Evolutionary conservation across 2,113 vertebrate species (phyloP).

Genomic region (Acrocephalus kingi): DNA sequence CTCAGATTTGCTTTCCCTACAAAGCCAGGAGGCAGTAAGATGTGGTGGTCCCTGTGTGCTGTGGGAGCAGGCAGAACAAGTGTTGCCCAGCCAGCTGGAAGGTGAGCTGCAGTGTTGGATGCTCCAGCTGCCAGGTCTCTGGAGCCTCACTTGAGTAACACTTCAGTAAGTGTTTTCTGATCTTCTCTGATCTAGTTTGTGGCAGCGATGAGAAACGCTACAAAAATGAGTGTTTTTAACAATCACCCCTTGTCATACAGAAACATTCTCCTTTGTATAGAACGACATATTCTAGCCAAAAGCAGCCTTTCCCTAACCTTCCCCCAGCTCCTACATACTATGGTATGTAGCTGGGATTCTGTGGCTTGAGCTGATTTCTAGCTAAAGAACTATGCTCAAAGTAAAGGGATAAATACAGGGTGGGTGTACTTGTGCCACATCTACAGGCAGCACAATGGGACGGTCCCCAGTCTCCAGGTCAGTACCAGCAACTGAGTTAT

Average conservation of each 20-base stretch:
- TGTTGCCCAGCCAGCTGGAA: not conserved
- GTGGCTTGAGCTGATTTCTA: not conserved
- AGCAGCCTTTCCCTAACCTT: not conserved
- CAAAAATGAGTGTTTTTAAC: not conserved
- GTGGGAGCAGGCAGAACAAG: not conserved
- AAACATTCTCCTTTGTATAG: not conserved
- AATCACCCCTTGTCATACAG: not conserved
- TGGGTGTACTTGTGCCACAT: not conserved
- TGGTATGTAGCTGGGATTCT: not conserved
- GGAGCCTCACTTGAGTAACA: not conserved
- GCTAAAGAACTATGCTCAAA: not conserved
- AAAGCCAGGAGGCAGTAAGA: not conserved
- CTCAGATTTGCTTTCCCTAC: not conserved
- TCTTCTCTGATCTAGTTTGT: not conserved
- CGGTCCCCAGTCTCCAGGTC: not conserved
- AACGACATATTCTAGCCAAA: not conserved
- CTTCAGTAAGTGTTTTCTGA: not conserved
- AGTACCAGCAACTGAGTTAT: not conserved
- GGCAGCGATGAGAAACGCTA: not conserved
- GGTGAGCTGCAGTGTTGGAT: not conserved
- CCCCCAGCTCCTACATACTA: rapidly evolving
- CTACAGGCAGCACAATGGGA: not conserved
- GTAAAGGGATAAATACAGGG: not conserved
- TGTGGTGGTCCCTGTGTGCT: not conserved
- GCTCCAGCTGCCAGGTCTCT: not conserved